Percentiles rank a stretch among this genome's conserved stretches.
Conservation (phyloP, 2,113 vertebrate genomes). For the pig (Sus scrofa) region T2T-Sscrofa CM000819.6:3240001-3240500, state of each 20-base stretch:
- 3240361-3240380: fast-evolving
- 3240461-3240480: fast-evolving
- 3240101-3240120: not conserved
- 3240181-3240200: not conserved
- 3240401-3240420: no score
- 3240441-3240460: not conserved
- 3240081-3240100: fast-evolving
- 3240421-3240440: not conserved
- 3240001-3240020: no score
- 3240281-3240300: not conserved
- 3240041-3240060: fast-evolving
- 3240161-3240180: not conserved
- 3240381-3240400: not conserved
- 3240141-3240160: fast-evolving
- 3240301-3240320: not conserved
- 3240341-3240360: not conserved
- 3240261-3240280: not conserved
- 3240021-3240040: not conserved
- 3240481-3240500: not conserved
- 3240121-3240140: not conserved
- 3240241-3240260: not conserved
- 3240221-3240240: fast-evolving
- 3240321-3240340: fast-evolving
- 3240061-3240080: not conserved
- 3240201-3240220: no score